Conservation (phyloP, 2,888 invertebrate genomes). For the Chaetogeoica ovagalla region DNA sequence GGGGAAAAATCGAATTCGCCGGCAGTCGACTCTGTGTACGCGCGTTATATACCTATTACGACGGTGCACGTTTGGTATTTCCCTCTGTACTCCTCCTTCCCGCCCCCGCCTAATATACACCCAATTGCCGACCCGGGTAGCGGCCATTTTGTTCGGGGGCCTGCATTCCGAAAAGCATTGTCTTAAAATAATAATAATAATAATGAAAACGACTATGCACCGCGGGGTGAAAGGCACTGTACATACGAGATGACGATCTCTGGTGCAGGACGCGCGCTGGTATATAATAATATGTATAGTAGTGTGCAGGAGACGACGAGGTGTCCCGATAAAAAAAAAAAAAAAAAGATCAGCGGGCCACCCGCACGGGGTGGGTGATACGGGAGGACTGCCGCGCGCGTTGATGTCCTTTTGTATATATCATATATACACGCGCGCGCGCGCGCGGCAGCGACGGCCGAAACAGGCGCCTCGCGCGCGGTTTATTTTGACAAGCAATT, state of each 20-base stretch:
- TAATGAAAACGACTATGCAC: conserved; percentile 22
- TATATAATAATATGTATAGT: background rate
- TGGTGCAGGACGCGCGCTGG: background rate
- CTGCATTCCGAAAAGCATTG: conserved; percentile 52
- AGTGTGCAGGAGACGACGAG: background rate
- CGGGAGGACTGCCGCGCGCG: background rate
- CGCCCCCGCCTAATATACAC: conserved; percentile 40
- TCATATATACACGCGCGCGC: conserved; percentile 6
- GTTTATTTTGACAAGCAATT: conserved; percentile 53
- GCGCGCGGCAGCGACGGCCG: conserved; percentile 21
- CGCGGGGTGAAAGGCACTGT: conserved; percentile 37
- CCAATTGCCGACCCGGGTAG: conserved; percentile 44
- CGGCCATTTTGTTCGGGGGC: conserved; percentile 51
- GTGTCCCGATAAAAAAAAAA: background rate
- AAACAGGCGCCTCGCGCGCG: conserved; percentile 40
- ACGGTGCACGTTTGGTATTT: conserved; percentile 41
- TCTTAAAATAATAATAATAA: conserved; percentile 45
- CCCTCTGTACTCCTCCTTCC: conserved; percentile 15
- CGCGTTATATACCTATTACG: conserved; percentile 1
- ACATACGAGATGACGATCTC: conserved; percentile 24
- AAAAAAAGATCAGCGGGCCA: conserved; percentile 17
- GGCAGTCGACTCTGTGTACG: conserved; percentile 30
- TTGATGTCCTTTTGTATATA: conserved; percentile 30
- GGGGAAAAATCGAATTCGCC: conserved; percentile 43
- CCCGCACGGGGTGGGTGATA: background rate